Percentiles rank a stretch among this genome's conserved stretches.
phyloP scores from a whole-genome alignment of 2,797 vertebrate species.

The Potorous gilbertii region DNA sequence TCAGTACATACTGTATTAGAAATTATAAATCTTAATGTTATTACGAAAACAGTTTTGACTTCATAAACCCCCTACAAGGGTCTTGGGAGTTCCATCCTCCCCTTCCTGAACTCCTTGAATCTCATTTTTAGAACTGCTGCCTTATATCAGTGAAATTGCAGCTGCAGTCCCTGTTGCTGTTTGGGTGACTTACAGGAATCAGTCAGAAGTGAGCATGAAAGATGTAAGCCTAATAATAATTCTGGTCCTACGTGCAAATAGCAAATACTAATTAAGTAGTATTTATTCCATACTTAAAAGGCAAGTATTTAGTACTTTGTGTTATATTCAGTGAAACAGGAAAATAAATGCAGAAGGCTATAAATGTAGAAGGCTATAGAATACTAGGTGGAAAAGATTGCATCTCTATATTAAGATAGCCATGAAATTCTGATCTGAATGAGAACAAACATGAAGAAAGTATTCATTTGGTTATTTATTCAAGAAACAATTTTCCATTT shows the following conservation, averaged over 20 bases:
- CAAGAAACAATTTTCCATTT: slow-evolving; percentile 54
- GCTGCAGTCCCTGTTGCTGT: not conserved
- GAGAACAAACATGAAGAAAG: slow-evolving; percentile 51
- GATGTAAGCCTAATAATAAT: slow-evolving; percentile 5
- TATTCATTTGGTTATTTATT: slow-evolving; percentile 68
- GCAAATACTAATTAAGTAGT: not conserved
- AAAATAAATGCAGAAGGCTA: slow-evolving; percentile 1
- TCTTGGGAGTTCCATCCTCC: not conserved
- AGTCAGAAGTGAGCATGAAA: not conserved
- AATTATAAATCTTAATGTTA: not conserved
- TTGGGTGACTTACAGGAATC: not conserved
- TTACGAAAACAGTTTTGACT: not conserved
- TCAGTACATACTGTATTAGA: not conserved
- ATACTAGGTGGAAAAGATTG: slow-evolving; percentile 23
- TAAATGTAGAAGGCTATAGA: not conserved
- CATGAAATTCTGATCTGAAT: slow-evolving; percentile 60
- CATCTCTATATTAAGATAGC: slow-evolving; percentile 31
- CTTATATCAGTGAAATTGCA: not conserved
- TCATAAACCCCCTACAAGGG: not conserved
- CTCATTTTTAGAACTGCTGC: not conserved
- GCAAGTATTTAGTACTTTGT: slow-evolving; percentile 28
- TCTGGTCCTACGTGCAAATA: not conserved
- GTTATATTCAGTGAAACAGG: slow-evolving; percentile 54
- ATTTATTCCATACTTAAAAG: not conserved
- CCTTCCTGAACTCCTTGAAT: rapidly evolving